Evolutionary conservation across 1,140 invertebrate genomes (phyloP), one percentile per base, ranked within the genome.

Genomic region (Anastrepha obliqua): DNA sequence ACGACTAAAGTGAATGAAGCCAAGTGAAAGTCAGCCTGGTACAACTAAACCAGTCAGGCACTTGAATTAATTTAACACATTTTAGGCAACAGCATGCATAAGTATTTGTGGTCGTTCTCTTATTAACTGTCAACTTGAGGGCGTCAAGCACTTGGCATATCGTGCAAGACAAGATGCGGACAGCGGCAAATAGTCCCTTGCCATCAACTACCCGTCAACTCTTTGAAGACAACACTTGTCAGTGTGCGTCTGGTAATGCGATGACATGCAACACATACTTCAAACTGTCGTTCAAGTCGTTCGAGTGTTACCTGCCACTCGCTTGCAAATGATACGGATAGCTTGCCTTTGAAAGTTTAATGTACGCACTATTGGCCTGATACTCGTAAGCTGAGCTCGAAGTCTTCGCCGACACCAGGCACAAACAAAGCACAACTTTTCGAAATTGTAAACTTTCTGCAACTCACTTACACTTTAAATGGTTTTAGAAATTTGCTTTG

Each of bases 381-480:
- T 20, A 17, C 13, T 62, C n/a, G 60, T 9, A 20, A 29, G 17
- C 44, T 29, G 17, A 55, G 74, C 5, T 20, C 74, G 15, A 20
- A 4, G 65, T 70, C 65, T 3, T 3, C 67, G 13, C 2, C 67
- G 1, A 74, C 7, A 47, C 67, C 3, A 55, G 6, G 51, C 51
- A 55, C 51, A 55, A 8, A 55, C 51, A 74, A 15, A 74, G 39
- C 39, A 13, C 47, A 81, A 55, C 47, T 74, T 55, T 51, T 81
- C 2, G 47, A 55, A 81, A 58, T 81, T 9, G 7, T 55, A 81
- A 81, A 81, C 47, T 81, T 81, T 81, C 74, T 81, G 51, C 74
- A 81, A 81, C 51, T 55, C 74, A 20, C 47, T 81, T 81, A 81
- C 74, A 81, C 74, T 81, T 81, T 81, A 81, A 81, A 81, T 55